A percentile compares a stretch with the other conserved stretches of the same genome.
These are phyloP conservation scores for Hippopotamyrus pictus DNA, from an alignment of 2,797 vertebrate genomes.

Conservation along the genomic window DNA sequence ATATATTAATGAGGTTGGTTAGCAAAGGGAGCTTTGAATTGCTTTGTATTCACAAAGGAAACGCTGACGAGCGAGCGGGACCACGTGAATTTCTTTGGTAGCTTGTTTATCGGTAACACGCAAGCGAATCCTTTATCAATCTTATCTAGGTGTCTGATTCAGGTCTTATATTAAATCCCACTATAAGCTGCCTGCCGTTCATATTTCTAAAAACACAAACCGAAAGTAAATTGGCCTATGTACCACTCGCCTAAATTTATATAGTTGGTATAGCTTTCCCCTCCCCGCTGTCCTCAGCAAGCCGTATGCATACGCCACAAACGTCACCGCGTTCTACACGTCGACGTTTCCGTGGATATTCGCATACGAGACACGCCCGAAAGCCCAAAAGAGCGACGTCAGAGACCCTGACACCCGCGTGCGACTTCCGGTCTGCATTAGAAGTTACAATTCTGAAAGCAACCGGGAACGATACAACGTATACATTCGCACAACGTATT, in stretches of 20 bases:
- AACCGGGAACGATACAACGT: background rate
- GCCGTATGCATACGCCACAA: background rate
- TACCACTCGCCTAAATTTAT: background rate
- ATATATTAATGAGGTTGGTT: background rate
- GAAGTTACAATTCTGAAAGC: background rate
- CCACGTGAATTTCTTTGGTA: background rate
- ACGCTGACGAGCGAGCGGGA: background rate
- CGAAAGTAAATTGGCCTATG: background rate
- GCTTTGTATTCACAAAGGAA: constrained; percentile 4
- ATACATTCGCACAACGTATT: background rate
- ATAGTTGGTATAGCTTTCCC: background rate
- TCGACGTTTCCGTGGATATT: background rate
- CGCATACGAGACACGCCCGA: background rate
- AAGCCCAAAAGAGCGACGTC: background rate
- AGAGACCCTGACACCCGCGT: background rate
- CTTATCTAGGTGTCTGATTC: background rate
- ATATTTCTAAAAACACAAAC: background rate
- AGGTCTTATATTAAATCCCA: background rate
- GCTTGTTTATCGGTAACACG: background rate
- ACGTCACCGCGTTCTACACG: background rate
- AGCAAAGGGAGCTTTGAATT: background rate
- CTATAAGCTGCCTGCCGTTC: background rate
- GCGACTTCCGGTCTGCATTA: background rate
- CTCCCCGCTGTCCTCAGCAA: background rate
- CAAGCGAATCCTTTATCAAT: background rate